Percentiles rank a stretch among this genome's conserved stretches.
These are phyloP conservation scores for Nothobranchius furzeri DNA, from an alignment of 2,113 vertebrate genomes.

Conservation along the genomic window DNA sequence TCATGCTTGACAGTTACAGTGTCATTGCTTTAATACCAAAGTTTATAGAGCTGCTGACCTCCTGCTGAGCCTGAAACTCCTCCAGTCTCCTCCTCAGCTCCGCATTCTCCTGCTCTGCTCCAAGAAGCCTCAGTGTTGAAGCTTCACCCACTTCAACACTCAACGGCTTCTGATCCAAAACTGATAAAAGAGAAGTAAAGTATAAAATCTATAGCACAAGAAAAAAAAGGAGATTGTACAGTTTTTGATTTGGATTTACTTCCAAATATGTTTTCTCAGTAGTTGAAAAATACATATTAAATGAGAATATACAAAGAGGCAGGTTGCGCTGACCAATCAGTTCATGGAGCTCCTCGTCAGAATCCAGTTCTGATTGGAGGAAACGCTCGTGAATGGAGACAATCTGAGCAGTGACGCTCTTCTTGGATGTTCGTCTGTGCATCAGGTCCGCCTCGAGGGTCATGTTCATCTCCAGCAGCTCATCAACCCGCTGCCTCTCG, in stretches of 20 bases:
- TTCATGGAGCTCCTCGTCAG: slow-evolving; percentile 72
- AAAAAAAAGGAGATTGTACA: slow-evolving; percentile 3
- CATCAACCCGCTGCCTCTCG: slow-evolving; percentile 81
- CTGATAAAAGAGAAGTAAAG: slow-evolving; percentile 7
- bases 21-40: not conserved
- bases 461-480: slow-evolving; percentile 83
- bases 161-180: slow-evolving; percentile 74
- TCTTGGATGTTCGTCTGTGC: slow-evolving; percentile 46
- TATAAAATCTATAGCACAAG: not conserved
- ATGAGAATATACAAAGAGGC: slow-evolving; percentile 40
- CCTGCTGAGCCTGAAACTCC: slow-evolving; percentile 74
- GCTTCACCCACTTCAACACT: slow-evolving; percentile 81
- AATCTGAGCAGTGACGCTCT: not conserved
- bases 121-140: slow-evolving; percentile 78
- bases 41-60: slow-evolving; percentile 63
- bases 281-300: slow-evolving; percentile 31
- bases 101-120: slow-evolving; percentile 80
- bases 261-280: too few species aligned
- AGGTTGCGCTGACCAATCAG: slow-evolving; percentile 62
- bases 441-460: slow-evolving; percentile 79
- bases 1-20: not conserved
- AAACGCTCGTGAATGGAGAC: slow-evolving; percentile 33
- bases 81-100: slow-evolving; percentile 78
- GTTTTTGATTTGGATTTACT: slow-evolving; percentile 26
- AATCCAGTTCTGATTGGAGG: slow-evolving; percentile 70